phyloP scores from a whole-genome alignment of 2,888 invertebrate genomes.

The Gortyna flavago region DNA sequence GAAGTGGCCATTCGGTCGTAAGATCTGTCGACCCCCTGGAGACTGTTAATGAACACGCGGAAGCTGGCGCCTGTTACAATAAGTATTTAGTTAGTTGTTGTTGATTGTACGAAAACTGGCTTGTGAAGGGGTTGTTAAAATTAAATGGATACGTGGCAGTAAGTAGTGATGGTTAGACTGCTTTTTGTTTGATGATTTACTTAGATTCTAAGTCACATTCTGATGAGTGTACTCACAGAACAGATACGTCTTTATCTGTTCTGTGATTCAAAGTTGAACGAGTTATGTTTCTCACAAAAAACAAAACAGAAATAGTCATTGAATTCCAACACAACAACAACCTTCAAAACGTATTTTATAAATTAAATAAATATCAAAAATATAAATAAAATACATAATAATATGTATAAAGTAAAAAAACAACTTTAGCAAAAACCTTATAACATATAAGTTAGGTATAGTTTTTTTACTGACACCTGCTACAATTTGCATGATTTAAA shows the following conservation, averaged over 20 bases:
- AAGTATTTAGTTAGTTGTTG: constrained; percentile 13
- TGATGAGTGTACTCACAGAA: too few species aligned
- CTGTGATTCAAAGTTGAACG: too few species aligned
- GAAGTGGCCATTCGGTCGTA: constrained; percentile 22
- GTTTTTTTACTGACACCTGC: constrained; percentile 43
- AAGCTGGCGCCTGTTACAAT: constrained; percentile 9
- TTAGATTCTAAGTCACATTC: too few species aligned
- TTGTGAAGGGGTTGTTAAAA: constrained; percentile 6
- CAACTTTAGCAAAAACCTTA: constrained; percentile 26
- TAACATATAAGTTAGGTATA: background rate
- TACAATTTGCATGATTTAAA: constrained; percentile 51
- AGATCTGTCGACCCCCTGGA: constrained; percentile 29
- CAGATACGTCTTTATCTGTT: too few species aligned
- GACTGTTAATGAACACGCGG: constrained; percentile 45
- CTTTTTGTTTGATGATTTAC: too few species aligned
- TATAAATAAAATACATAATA: constrained; percentile 22
- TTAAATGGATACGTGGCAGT: background rate
- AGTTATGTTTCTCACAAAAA: background rate
- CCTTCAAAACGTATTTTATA: constrained; percentile 8
- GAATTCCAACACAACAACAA: constrained; percentile 16
- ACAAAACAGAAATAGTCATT: constrained; percentile 3
- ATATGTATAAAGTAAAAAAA: background rate
- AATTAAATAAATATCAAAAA: constrained; percentile 22
- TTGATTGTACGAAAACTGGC: constrained; percentile 13
- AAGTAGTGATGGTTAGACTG: too few species aligned